Percentiles rank a stretch among this genome's conserved stretches.
Evolutionary conservation across 2,797 vertebrate genomes (phyloP).

Genomic region (Sebastes aleutianus): DNA sequence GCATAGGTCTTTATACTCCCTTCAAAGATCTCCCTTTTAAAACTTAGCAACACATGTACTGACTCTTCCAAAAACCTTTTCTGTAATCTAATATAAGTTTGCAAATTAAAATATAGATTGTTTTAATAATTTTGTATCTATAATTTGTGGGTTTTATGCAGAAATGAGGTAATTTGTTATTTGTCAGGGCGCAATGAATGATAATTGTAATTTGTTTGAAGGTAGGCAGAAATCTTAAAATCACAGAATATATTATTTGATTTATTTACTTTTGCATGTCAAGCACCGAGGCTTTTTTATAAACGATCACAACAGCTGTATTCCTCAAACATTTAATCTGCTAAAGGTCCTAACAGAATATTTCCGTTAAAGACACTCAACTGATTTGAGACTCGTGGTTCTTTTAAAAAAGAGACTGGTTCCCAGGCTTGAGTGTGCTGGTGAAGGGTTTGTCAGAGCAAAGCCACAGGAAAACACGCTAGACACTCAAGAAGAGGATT

Average conservation of each 20-base stretch:
- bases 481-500: constrained; percentile 83
- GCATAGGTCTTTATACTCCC: constrained; percentile 83
- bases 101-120: constrained; percentile 99
- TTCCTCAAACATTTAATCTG: neutral
- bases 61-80: constrained; percentile 94
- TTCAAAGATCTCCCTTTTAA: constrained; percentile 92
- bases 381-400: neutral
- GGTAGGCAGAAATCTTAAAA: neutral
- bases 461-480: constrained; percentile 80
- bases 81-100: constrained; percentile 99
- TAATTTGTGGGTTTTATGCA: constrained; percentile 42
- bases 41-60: constrained; percentile 87
- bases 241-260: neutral
- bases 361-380: neutral
- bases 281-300: neutral
- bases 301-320: neutral
- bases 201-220: neutral
- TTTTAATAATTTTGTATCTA: constrained; percentile 94
- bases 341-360: neutral
- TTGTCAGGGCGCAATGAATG: neutral
- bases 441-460: constrained; percentile 62
- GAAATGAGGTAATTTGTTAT: neutral
- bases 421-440: neutral
- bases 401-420: neutral
- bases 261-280: neutral